Percentiles rank a stretch among this genome's conserved stretches.
Evolutionary conservation across 2,113 vertebrate genomes (phyloP).

Genomic region (Chaetops frenatus): DNA sequence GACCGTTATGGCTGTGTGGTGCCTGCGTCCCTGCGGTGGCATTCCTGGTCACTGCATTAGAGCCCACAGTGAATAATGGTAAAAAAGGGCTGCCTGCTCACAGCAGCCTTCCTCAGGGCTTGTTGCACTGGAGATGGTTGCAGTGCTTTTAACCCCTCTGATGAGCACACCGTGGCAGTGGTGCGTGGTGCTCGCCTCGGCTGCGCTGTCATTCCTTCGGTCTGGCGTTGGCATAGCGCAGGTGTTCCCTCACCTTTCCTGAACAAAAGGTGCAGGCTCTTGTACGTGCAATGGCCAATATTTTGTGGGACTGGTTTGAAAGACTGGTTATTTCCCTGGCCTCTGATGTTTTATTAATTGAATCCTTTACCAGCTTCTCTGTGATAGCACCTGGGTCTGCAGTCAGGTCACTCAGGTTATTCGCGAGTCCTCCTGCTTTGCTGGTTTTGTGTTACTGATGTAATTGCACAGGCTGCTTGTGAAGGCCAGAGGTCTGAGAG

Average conservation of each 20-base stretch:
- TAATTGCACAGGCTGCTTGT: background rate
- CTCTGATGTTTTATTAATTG: background rate
- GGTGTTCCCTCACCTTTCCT: background rate
- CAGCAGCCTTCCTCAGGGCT: background rate
- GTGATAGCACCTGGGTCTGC: background rate
- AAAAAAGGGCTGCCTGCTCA: background rate
- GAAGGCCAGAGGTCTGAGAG: background rate
- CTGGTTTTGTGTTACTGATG: fast-evolving
- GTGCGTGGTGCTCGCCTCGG: background rate
- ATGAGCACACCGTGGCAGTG: background rate
- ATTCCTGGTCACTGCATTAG: background rate
- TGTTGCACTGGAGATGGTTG: background rate
- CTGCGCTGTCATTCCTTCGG: fast-evolving
- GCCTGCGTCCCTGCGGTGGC: fast-evolving
- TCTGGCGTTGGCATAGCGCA: background rate
- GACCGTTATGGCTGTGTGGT: fast-evolving
- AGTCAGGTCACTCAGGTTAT: background rate
- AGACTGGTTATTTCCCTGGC: background rate
- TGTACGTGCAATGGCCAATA: fast-evolving
- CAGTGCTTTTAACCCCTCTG: background rate
- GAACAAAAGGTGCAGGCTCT: background rate
- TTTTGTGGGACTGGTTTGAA: background rate
- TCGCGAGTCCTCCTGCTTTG: background rate
- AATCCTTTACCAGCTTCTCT: background rate
- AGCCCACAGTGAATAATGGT: background rate